Conservation (phyloP, 2,888 invertebrate genomes). For the Drosophila koepferae region DNA sequence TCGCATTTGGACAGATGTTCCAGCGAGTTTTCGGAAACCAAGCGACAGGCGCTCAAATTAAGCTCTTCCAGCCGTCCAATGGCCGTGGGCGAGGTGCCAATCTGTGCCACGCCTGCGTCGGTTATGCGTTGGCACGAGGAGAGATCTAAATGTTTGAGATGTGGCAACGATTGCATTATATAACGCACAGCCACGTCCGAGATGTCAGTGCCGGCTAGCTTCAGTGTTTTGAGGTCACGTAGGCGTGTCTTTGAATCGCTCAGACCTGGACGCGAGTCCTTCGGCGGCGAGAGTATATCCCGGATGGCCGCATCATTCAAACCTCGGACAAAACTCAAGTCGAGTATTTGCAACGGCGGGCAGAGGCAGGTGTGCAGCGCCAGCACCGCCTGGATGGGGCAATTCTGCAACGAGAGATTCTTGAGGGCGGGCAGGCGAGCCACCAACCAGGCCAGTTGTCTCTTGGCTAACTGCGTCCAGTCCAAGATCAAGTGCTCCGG, state of each 20-base stretch:
- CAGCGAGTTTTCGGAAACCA: conserved; percentile 92
- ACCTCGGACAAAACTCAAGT: conserved; percentile 94
- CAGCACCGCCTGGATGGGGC: conserved; percentile 91
- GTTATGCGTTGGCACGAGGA: conserved; percentile 95
- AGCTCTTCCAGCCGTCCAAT: conserved; percentile 89
- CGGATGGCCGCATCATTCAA: conserved; percentile 93
- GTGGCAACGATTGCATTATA: conserved; percentile 91
- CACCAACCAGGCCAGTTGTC: conserved; percentile 96
- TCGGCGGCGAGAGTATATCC: conserved; percentile 94
- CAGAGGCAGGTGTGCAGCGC: conserved; percentile 93
- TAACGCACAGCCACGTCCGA: conserved; percentile 91
- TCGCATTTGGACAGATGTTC: conserved; percentile 93
- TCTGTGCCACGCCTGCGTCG: conserved; percentile 95
- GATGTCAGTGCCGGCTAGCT: conserved; percentile 94
- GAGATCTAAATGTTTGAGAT: conserved; percentile 91
- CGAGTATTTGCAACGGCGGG: conserved; percentile 91
- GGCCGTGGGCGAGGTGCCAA: conserved; percentile 91
- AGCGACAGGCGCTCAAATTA: conserved; percentile 92
- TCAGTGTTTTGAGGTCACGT: conserved; percentile 90
- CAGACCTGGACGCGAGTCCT: conserved; percentile 92
- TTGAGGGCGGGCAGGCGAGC: conserved; percentile 93
- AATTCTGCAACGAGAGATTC: conserved; percentile 91
- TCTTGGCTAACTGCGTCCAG: conserved; percentile 94
- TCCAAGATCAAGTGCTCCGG: conserved; percentile 93
- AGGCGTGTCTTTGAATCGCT: conserved; percentile 91